Evolutionary conservation across 2,113 vertebrate genomes (phyloP).

Genomic region (Otis tarda): DNA sequence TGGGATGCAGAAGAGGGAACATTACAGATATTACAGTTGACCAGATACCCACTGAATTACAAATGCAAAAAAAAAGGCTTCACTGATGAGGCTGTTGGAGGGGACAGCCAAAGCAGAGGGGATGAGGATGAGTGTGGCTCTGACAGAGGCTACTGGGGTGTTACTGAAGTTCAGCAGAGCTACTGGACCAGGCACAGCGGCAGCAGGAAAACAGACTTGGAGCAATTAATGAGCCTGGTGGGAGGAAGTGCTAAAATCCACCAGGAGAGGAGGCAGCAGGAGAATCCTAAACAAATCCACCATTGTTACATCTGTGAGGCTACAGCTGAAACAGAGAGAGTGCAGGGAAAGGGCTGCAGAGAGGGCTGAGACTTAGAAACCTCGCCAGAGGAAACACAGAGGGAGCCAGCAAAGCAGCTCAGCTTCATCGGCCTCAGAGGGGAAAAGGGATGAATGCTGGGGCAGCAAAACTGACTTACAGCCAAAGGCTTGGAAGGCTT

Average conservation of each 20-base stretch:
- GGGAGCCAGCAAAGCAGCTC: not conserved
- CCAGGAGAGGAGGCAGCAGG: not conserved
- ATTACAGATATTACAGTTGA: not conserved
- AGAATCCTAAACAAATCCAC: constrained; percentile 12
- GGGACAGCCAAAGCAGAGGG: not conserved
- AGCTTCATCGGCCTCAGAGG: not conserved
- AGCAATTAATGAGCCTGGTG: not conserved
- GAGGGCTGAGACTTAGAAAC: not conserved
- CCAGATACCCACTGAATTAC: not conserved
- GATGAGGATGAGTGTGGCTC: not conserved
- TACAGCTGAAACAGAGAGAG: not conserved
- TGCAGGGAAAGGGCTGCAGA: not conserved
- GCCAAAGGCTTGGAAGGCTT: not conserved
- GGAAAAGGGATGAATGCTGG: not conserved
- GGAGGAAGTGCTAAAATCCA: constrained; percentile 12
- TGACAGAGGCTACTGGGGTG: not conserved
- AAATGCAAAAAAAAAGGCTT: not conserved
- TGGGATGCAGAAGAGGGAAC: not conserved
- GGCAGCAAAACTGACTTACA: not conserved
- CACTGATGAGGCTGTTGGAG: not conserved
- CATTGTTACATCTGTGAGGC: not conserved
- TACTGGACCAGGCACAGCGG: not conserved
- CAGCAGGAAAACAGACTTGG: not conserved
- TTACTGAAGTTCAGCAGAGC: not conserved
- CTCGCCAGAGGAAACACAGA: not conserved